Conservation (phyloP, 2,113 vertebrate species). For the Benitochromis conjunctus region DNA sequence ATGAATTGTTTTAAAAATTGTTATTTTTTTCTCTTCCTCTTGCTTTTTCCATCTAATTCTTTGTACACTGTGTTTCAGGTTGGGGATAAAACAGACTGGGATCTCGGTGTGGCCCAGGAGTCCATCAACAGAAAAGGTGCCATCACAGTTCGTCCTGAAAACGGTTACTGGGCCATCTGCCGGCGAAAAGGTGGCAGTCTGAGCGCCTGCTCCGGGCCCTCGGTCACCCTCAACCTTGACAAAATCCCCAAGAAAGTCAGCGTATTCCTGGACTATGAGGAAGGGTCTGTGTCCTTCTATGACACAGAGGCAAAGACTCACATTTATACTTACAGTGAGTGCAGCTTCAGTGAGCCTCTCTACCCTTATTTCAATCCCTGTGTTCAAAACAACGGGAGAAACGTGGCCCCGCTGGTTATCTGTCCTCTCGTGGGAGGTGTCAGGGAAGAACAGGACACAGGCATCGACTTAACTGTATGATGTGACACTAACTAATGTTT, state of each 20-base stretch:
- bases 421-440: neutral
- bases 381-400: constrained; percentile 30
- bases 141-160: constrained; percentile 37
- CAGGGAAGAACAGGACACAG: neutral
- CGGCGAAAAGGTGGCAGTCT: constrained; percentile 29
- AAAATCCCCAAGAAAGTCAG: constrained; percentile 68
- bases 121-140: constrained; percentile 60
- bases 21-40: accelerated
- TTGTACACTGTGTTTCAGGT: constrained; percentile 29
- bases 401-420: constrained; percentile 37
- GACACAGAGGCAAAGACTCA: constrained; percentile 46
- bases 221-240: constrained; percentile 38
- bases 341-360: constrained; percentile 71
- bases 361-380: constrained; percentile 77
- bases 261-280: constrained; percentile 77
- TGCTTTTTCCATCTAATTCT: neutral
- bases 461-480: neutral
- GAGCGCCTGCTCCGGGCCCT: constrained; percentile 22
- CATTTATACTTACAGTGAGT: constrained; percentile 70
- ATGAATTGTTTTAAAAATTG: neutral
- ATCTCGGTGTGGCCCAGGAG: constrained; percentile 52
- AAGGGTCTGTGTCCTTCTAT: constrained; percentile 74
- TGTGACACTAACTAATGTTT: neutral
- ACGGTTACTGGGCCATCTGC: constrained; percentile 63
- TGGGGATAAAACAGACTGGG: constrained; percentile 61